These are phyloP conservation scores for Drosophila busckii DNA, from an alignment of 1,140 invertebrate genomes.

Conservation along the genomic window DNA sequence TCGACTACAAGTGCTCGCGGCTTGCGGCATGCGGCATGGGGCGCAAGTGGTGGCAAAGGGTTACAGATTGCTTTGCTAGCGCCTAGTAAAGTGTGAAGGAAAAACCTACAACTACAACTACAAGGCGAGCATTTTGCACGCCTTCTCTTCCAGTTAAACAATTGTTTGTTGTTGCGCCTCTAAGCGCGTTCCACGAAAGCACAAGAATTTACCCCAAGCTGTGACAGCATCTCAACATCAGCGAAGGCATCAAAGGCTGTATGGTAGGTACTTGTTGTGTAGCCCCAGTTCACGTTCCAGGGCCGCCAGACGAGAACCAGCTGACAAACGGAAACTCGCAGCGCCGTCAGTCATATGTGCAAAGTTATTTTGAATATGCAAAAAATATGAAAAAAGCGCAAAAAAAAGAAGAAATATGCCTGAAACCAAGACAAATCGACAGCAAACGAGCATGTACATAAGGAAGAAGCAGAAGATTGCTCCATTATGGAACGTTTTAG, in stretches of 20 bases:
- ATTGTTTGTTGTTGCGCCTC: constrained; percentile 62
- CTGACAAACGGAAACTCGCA: constrained; percentile 69
- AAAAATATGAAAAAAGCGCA: constrained; percentile 47
- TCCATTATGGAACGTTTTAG: constrained; percentile 43
- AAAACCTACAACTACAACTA: background rate
- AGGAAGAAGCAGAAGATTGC: constrained; percentile 39
- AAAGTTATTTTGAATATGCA: constrained; percentile 75
- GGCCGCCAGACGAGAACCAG: constrained; percentile 36
- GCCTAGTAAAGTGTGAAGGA: constrained; percentile 58
- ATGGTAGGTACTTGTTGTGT: no score
- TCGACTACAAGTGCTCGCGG: background rate
- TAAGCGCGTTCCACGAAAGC: constrained; percentile 59
- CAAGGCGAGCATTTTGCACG: constrained; percentile 48
- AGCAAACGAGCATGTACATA: background rate
- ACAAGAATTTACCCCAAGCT: constrained; percentile 65
- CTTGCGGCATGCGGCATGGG: background rate
- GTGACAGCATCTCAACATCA: constrained; percentile 41
- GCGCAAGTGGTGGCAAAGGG: constrained; percentile 2
- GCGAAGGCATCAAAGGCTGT: background rate
- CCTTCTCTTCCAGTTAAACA: constrained; percentile 66
- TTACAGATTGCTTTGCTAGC: constrained; percentile 25
- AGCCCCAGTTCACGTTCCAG: constrained; percentile 5
- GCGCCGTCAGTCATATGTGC: constrained; percentile 63
- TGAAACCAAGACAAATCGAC: constrained; percentile 25
- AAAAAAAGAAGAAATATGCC: background rate